Conservation (phyloP, 1,140 invertebrate genomes). For the Mycetomoellerius zeteki region DNA sequence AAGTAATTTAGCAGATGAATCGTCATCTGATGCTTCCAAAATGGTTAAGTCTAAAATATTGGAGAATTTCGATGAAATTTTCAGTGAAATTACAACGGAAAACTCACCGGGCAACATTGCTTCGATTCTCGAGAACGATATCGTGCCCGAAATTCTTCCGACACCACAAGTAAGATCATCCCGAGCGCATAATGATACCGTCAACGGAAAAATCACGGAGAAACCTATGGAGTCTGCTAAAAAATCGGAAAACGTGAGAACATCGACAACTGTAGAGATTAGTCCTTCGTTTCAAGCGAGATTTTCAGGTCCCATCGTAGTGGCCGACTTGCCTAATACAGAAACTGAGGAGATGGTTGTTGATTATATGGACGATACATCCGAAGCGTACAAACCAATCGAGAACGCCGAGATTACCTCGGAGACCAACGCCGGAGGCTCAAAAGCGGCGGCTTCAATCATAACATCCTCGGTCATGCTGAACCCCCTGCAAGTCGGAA, state of each 20-base stretch:
- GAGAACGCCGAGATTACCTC: not conserved
- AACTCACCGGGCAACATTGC: not conserved
- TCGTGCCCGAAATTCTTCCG: not conserved
- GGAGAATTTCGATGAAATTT: not conserved
- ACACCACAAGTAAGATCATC: not conserved
- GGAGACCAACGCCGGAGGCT: constrained; percentile 11
- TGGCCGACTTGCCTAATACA: constrained; percentile 75
- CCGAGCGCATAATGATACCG: not conserved
- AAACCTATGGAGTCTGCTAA: not conserved
- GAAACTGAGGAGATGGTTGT: not conserved
- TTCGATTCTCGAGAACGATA: constrained; percentile 15
- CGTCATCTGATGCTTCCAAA: not conserved
- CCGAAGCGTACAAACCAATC: not conserved
- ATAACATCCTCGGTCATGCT: constrained; percentile 79
- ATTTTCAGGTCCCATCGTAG: constrained; percentile 83
- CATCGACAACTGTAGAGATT: constrained; percentile 30
- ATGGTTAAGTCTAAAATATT: not conserved
- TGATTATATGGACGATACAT: not conserved
- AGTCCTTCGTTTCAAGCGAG: constrained; percentile 44
- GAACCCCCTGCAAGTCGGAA: constrained; percentile 86
- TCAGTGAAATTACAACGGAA: not conserved
- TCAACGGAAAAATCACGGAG: not conserved
- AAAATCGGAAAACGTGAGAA: not conserved
- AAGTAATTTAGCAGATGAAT: not conserved
- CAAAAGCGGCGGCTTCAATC: not conserved